phyloP scores from a whole-genome alignment of 2,888 invertebrate genomes.

The Zele albiditarsus region DNA sequence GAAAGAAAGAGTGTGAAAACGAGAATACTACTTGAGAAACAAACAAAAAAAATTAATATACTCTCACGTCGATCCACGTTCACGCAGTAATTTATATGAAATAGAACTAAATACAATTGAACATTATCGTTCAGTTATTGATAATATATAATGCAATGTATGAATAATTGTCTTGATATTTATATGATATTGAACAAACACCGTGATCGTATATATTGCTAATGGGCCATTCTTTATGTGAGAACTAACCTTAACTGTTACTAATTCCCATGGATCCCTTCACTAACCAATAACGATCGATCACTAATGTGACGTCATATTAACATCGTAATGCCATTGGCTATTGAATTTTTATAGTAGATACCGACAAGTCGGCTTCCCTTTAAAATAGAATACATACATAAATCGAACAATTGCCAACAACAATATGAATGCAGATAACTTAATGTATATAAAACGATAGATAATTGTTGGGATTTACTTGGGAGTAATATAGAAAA shows the following conservation, averaged over 20 bases:
- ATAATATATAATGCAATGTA: background rate
- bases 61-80: background rate
- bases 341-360: constrained; percentile 20
- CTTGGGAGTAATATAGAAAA: background rate
- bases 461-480: background rate
- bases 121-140: background rate
- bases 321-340: constrained; percentile 37
- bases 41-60: background rate
- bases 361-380: constrained; percentile 22
- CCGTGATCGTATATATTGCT: background rate
- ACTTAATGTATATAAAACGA: background rate
- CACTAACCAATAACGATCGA: constrained; percentile 38
- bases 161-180: background rate
- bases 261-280: constrained; percentile 11
- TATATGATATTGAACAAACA: constrained; percentile 36
- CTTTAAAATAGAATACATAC: constrained; percentile 43
- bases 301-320: constrained; percentile 32
- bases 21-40: constrained; percentile 26
- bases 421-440: background rate
- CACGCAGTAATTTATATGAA: background rate
- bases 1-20: background rate
- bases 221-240: constrained; percentile 18
- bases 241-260: constrained; percentile 39
- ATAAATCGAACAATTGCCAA: constrained; percentile 21
- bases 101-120: background rate